Evolutionary conservation across 2,888 invertebrate species (phyloP).

Genomic region (Amorpha juglandis): DNA sequence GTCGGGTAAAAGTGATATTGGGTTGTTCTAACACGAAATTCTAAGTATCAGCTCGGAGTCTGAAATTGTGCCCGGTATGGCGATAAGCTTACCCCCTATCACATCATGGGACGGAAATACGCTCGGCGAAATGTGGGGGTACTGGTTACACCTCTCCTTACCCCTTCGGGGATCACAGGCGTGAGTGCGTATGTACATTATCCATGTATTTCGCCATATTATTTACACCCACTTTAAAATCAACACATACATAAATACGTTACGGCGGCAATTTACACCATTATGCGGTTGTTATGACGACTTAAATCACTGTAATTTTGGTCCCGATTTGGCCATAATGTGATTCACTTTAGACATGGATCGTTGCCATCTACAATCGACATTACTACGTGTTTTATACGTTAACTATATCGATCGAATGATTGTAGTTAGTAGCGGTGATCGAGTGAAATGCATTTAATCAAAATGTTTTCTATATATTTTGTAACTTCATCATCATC

Average conservation of each 20-base stretch:
- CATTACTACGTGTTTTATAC: conserved; percentile 1
- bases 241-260: not conserved
- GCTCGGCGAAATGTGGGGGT: no score
- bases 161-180: no score
- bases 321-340: conserved; percentile 9
- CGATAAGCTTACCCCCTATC: no score
- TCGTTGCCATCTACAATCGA: conserved; percentile 7
- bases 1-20: no score
- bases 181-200: not conserved
- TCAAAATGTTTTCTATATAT: no score
- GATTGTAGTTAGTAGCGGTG: not conserved
- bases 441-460: no score
- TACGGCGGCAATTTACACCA: not conserved
- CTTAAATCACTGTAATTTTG: conserved; percentile 11
- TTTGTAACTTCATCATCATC: no score
- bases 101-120: no score
- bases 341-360: conserved; percentile 6
- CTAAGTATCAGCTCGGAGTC: no score
- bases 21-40: no score
- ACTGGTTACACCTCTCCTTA: no score
- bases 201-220: not conserved
- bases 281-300: not conserved
- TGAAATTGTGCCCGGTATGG: no score
- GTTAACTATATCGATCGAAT: conserved; percentile 7
- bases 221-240: conserved; percentile 2